Percentiles rank a stretch among this genome's conserved stretches.
phyloP scores from a whole-genome alignment of 2,113 vertebrate species.

The Cnemophilus loriae region DNA sequence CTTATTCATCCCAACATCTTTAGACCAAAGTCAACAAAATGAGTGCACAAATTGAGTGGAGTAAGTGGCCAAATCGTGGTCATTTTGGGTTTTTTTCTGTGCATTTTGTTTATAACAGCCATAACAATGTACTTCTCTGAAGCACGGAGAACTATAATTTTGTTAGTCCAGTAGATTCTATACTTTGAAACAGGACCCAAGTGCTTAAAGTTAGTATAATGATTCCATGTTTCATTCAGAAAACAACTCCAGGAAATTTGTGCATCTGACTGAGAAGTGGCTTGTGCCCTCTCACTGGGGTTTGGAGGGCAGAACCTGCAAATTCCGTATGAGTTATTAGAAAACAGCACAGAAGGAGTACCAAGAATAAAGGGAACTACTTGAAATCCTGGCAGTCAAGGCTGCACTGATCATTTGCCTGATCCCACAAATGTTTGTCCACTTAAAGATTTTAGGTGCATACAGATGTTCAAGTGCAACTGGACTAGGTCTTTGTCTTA shows the following conservation, averaged over 20 bases:
- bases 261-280: not conserved
- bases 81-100: not conserved
- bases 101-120: slow-evolving; percentile 12
- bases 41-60: not conserved
- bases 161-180: not conserved
- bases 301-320: not conserved
- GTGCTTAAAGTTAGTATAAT: not conserved
- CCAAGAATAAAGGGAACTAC: not conserved
- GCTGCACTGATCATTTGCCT: not conserved
- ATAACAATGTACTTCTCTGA: not conserved
- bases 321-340: not conserved
- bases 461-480: not conserved
- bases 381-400: not conserved
- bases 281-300: not conserved
- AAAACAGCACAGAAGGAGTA: not conserved
- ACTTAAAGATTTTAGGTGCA: not conserved
- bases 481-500: not conserved
- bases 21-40: not conserved
- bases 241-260: not conserved
- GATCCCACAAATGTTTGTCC: not conserved
- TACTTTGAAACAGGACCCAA: not conserved
- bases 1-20: not conserved
- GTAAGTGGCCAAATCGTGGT: not conserved
- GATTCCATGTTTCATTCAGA: not conserved
- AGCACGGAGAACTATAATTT: slow-evolving; percentile 5